phyloP scores from a whole-genome alignment of 2,113 vertebrate genomes.

The Pterocles gutturalis region DNA sequence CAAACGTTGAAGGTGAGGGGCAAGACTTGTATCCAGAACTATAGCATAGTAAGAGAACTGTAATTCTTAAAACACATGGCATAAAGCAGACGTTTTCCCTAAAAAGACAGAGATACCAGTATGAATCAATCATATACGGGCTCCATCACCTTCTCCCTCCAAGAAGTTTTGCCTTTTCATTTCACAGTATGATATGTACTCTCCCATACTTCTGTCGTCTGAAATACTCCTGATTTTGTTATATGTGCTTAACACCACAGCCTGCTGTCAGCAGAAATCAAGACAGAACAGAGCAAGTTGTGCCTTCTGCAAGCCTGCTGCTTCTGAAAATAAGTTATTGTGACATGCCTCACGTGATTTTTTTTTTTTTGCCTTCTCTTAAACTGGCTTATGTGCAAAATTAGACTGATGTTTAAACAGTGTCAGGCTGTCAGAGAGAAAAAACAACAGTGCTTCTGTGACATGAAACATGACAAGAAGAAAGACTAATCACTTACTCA shows the following conservation, averaged over 20 bases:
- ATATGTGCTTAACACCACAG: slow-evolving; percentile 54
- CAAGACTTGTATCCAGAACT: not conserved
- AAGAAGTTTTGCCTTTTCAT: not conserved
- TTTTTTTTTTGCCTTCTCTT: not conserved
- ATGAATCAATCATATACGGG: not conserved
- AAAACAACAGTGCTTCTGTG: slow-evolving; percentile 51
- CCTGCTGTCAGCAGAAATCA: slow-evolving; percentile 69
- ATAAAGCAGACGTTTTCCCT: not conserved
- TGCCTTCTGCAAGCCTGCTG: slow-evolving; percentile 63
- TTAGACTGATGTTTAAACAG: slow-evolving; percentile 68
- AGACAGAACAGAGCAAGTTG: slow-evolving; percentile 61
- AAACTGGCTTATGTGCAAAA: slow-evolving; percentile 45
- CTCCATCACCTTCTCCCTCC: not conserved
- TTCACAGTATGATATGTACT: not conserved
- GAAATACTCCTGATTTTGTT: slow-evolving; percentile 42
- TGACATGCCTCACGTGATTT: slow-evolving; percentile 52
- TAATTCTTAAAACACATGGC: not conserved
- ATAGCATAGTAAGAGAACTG: not conserved
- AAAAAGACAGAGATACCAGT: not conserved
- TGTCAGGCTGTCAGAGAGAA: slow-evolving; percentile 52
- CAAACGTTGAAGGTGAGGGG: not conserved
- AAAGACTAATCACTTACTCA: slow-evolving; percentile 41
- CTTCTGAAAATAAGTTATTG: slow-evolving; percentile 69
- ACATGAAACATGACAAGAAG: slow-evolving; percentile 56
- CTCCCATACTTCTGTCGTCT: slow-evolving; percentile 36